Evolutionary conservation across 2,113 vertebrate species (phyloP), one percentile per base, ranked within the genome.

Genomic region (Corapipo altera): DNA sequence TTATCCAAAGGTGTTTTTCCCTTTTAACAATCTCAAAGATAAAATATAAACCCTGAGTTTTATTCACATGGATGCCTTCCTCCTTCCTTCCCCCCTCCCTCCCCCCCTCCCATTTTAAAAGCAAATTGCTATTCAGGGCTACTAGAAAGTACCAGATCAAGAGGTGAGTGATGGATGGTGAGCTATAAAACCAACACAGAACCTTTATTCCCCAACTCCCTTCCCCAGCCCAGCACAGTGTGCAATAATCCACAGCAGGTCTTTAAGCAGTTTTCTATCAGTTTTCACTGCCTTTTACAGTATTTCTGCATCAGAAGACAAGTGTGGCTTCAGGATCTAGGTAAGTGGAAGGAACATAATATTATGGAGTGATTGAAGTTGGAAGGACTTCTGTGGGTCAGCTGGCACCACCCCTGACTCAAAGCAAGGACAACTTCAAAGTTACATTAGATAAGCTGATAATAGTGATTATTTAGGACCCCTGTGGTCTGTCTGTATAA

Each of bases 361-460:
- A 46, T 46, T 62, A 23, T 3, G 58, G 48, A 92, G 57, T 49
- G 74, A 91, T 39, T 84, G 80, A 67, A 80, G 43, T 9, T 41
- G 67, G 59, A 51, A 86, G 57, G 89, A 65, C 94, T 39, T 81
- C 33, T 81, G 19, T 0, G 20, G 83, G 65, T 93, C 86, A 86
- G 14, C 33, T 24, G 23, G 59, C 39, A 15, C 48, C 81, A 37
- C 48, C 57, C 55, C 83, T 39, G 21, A 19, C 65, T 93, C 86
- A 93, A 91, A 87, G 92, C 73, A 94, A 89, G 72, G 80, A 57
- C 69, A 71, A 15, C 65, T 89, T 89, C 83, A 89, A 92, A 93
- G 79, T 22, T 32, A 35, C 30, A 46, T 39, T 62, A 77, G 23
- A 39, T 57, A 86, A 89, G 14, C 43, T 74, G 65, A 44, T 67